phyloP scores from a whole-genome alignment of 2,113 vertebrate species.

The Prietella phreatophila region DNA sequence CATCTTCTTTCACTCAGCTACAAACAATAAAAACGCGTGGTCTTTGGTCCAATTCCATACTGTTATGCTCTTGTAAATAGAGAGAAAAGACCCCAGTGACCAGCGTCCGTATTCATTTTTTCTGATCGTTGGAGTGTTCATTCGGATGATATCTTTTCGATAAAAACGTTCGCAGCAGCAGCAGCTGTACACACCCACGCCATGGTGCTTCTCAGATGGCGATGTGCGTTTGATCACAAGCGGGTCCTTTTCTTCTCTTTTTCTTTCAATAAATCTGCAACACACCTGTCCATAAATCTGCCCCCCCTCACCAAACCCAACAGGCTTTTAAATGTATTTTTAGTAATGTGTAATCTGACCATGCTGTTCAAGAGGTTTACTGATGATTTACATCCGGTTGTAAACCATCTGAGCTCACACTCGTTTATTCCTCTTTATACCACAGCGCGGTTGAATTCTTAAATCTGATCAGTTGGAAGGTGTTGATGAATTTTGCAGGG shows the following conservation, averaged over 20 bases:
- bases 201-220: not conserved
- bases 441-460: not conserved
- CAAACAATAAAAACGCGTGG: not conserved
- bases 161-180: not conserved
- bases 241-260: not conserved
- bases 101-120: not conserved
- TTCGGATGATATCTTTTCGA: not conserved
- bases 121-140: not conserved
- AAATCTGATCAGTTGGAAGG: not conserved
- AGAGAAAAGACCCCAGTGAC: not conserved
- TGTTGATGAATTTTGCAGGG: not conserved
- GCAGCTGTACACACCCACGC: conserved; percentile 1
- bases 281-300: conserved; percentile 9
- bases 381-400: not conserved
- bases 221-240: not conserved
- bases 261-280: conserved; percentile 7
- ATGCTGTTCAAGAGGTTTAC: not conserved
- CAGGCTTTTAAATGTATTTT: conserved; percentile 17
- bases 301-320: not conserved
- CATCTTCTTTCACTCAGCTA: not conserved
- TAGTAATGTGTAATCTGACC: not conserved
- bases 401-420: not conserved
- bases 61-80: not conserved
- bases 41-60: not conserved
- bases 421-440: not conserved